These are phyloP conservation scores for Plectus sambesii DNA, from an alignment of 1,140 invertebrate genomes.

Conservation along the genomic window DNA sequence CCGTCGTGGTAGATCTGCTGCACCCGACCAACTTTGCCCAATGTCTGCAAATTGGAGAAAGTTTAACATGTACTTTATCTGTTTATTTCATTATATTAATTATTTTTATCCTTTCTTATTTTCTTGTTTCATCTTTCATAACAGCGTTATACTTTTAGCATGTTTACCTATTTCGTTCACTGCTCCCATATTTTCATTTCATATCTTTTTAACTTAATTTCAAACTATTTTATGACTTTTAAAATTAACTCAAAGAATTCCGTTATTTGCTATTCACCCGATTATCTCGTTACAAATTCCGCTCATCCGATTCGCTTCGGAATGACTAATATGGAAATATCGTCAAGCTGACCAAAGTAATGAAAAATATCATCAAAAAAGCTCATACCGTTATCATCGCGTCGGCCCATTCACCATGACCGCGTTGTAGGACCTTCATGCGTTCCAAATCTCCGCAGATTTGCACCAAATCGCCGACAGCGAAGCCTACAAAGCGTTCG, in stretches of 20 bases:
- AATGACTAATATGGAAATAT: conserved; percentile 3
- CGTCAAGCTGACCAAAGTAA: background rate
- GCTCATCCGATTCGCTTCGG: too few species aligned
- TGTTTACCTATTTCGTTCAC: too few species aligned
- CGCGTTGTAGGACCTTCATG: conserved; percentile 78
- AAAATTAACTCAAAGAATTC: too few species aligned
- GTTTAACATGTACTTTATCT: too few species aligned
- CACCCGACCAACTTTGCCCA: conserved; percentile 86
- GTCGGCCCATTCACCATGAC: conserved; percentile 91
- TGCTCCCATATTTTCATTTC: conserved; percentile 11
- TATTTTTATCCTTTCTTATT: too few species aligned
- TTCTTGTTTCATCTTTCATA: too few species aligned
- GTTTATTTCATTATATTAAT: too few species aligned
- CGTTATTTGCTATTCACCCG: conserved; percentile 5
- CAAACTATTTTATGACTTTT: too few species aligned
- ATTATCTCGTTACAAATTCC: too few species aligned
- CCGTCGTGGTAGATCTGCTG: conserved; percentile 95
- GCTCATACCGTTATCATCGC: conserved; percentile 68
- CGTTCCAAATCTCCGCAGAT: conserved; percentile 82
- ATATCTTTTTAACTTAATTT: too few species aligned
- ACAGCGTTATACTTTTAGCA: too few species aligned
- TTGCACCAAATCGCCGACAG: conserved; percentile 75
- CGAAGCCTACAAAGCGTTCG: too few species aligned
- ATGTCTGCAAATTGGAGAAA: conserved; percentile 55
- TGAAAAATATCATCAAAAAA: conserved; percentile 11